These are phyloP conservation scores for Megalurothrips usitatus DNA, from an alignment of 2,888 invertebrate genomes.

Conservation along the genomic window DNA sequence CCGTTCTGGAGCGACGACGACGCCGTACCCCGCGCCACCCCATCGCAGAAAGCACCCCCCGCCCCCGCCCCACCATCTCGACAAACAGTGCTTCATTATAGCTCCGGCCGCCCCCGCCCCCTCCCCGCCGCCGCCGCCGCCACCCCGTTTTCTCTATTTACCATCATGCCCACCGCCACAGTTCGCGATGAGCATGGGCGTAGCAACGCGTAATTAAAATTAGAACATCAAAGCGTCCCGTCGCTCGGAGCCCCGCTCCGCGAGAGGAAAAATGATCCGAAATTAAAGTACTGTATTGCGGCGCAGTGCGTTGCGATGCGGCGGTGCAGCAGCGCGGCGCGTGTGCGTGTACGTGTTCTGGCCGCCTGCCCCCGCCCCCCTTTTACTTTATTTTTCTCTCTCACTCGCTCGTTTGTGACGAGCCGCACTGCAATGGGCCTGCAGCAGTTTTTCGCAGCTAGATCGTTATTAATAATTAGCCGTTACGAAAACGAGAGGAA, in stretches of 20 bases:
- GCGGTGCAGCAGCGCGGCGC: background rate
- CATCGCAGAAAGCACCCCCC: conserved; percentile 1
- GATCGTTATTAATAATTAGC: background rate
- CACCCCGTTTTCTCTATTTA: background rate
- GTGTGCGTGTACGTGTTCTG: background rate
- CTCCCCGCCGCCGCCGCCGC: background rate
- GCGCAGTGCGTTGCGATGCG: background rate
- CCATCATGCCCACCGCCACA: conserved; percentile 20
- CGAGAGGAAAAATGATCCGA: too few relatives aligned
- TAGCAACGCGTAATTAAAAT: conserved; percentile 26
- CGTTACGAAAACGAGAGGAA: background rate
- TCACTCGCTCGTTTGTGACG: too few relatives aligned
- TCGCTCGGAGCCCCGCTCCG: background rate
- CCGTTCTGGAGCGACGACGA: conserved; percentile 4
- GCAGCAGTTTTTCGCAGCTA: background rate
- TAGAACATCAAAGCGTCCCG: conserved; percentile 6
- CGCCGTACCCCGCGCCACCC: background rate
- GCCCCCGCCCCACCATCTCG: background rate
- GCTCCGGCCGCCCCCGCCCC: background rate
- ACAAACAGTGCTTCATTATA: conserved; percentile 25
- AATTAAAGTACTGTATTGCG: background rate
- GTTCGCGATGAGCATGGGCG: conserved; percentile 7
- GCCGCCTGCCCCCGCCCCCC: background rate
- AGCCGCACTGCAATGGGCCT: background rate
- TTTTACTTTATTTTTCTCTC: background rate